Evolutionary conservation across 2,797 vertebrate genomes (phyloP).

Genomic region (Lepilemur ruficaudatus): DNA sequence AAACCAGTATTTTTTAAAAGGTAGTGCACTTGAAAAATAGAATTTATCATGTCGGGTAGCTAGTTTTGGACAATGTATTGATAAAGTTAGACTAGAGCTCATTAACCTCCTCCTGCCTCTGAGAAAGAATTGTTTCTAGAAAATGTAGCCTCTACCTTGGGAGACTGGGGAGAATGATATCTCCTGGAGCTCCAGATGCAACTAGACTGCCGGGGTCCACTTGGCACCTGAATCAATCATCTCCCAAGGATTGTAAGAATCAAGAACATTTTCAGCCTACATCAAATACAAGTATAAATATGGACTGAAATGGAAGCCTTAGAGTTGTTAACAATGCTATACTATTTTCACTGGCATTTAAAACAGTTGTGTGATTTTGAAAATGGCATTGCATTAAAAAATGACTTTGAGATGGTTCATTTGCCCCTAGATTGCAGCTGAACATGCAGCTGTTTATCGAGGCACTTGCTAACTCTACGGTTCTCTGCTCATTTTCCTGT

Average conservation of each 20-base stretch:
- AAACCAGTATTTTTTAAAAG: background rate
- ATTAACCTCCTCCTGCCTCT: background rate
- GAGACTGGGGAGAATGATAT: background rate
- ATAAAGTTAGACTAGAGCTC: background rate
- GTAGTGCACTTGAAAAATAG: background rate
- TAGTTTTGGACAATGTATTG: background rate
- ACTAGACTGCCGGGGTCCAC: too few relatives aligned
- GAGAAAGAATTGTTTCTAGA: background rate
- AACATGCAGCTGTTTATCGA: background rate
- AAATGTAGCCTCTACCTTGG: background rate
- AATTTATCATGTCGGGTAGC: rapidly evolving
- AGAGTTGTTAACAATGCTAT: background rate
- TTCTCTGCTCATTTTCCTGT: background rate
- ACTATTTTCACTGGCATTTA: background rate
- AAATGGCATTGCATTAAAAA: background rate
- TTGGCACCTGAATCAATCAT: background rate
- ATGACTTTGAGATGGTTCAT: background rate
- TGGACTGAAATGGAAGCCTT: background rate
- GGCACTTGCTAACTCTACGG: background rate
- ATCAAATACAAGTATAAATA: background rate
- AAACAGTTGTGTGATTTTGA: background rate
- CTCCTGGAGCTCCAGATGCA: background rate
- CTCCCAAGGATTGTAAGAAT: background rate
- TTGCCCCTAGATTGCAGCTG: background rate
- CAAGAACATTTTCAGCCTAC: background rate